Evolutionary conservation across 2,888 invertebrate genomes (phyloP), one percentile per base, ranked within the genome.

Genomic region (Leucozona laternaria): DNA sequence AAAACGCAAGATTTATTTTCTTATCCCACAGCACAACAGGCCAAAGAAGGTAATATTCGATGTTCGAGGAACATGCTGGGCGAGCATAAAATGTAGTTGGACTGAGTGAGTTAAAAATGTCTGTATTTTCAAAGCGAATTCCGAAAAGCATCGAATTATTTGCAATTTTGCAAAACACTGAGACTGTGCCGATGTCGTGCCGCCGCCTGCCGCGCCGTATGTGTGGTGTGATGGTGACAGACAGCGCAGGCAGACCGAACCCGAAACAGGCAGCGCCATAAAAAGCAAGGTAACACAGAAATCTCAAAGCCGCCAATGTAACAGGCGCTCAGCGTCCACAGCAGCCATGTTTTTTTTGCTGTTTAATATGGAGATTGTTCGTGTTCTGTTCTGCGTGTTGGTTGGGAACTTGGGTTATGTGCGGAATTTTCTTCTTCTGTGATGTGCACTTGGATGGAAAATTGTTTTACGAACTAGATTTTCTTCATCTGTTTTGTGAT

Each of bases 241-340:
- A 57, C 48, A 70, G 73, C 68, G 72, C 78, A 64, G 62, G 57
- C 75, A 68, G 25, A 79, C 68, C 25, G 25, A 75, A 48, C 45
- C 64, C 28, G 45, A 64, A 31, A 45, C 28, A 53, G 25, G 64
- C 50, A 57, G 70, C 76, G 45, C 22, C 31, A 64, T 55, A 15
- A 64, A 70, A 60, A 66, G 28, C 66, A 66, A 68, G 80, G 68
- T 70, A 76, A 76, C 77, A 84, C 64, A 81, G 76, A 81, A 86
- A 86, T 81, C 86, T 78, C 43, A 82, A 79, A 81, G 82, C 86
- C 86, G 86, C 86, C 86, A 86, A 86, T 82, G 78, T 86, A 86
- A 82, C 81, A 86, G 86, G 86, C 82, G 86, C 78, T 79, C 86
- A 86, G 70, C 58, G 15, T 53, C 11, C 7, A 66, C 48, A 86